These are phyloP conservation scores for Hypselothyrea guttata DNA, from an alignment of 2,888 invertebrate species.

Conservation along the genomic window DNA sequence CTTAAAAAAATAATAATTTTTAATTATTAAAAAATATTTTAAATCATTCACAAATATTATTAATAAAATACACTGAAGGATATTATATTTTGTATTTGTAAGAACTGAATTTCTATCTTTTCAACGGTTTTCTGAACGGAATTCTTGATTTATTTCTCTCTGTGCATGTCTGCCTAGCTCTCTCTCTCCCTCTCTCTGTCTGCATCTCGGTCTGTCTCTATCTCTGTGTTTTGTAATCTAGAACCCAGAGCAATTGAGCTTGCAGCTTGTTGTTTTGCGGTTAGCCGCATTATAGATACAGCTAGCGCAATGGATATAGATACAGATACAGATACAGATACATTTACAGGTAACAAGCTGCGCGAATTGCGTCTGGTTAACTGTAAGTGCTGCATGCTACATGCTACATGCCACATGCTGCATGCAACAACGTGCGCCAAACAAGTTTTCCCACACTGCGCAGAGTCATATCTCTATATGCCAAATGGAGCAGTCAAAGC, in stretches of 20 bases:
- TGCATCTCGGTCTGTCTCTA: constrained; percentile 2
- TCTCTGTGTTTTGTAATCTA: constrained; percentile 52
- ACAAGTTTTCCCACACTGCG: constrained; percentile 51
- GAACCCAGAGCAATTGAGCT: constrained; percentile 63
- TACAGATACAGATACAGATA: constrained; percentile 29
- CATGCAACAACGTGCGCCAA: constrained; percentile 52
- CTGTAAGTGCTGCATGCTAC: constrained; percentile 51
- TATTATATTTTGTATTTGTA: too few relatives aligned
- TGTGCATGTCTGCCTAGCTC: too few relatives aligned
- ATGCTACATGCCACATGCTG: constrained; percentile 19
- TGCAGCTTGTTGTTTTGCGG: constrained; percentile 64
- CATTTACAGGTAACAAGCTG: constrained; percentile 45
- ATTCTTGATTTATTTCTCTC: too few relatives aligned
- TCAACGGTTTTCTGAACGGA: too few relatives aligned
- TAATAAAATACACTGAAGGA: too few relatives aligned
- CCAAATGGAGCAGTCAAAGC: constrained; percentile 59
- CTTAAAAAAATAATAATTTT: too few relatives aligned
- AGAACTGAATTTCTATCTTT: too few relatives aligned
- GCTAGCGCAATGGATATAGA: constrained; percentile 10
- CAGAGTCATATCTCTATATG: constrained; percentile 22
- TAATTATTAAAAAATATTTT: too few relatives aligned
- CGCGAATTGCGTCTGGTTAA: constrained; percentile 47
- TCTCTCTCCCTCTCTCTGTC: too few relatives aligned
- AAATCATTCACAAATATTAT: too few relatives aligned
- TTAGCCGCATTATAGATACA: constrained; percentile 61